These are phyloP conservation scores for Galagoides demidoff DNA, from an alignment of 2,797 vertebrate genomes.

Conservation along the genomic window DNA sequence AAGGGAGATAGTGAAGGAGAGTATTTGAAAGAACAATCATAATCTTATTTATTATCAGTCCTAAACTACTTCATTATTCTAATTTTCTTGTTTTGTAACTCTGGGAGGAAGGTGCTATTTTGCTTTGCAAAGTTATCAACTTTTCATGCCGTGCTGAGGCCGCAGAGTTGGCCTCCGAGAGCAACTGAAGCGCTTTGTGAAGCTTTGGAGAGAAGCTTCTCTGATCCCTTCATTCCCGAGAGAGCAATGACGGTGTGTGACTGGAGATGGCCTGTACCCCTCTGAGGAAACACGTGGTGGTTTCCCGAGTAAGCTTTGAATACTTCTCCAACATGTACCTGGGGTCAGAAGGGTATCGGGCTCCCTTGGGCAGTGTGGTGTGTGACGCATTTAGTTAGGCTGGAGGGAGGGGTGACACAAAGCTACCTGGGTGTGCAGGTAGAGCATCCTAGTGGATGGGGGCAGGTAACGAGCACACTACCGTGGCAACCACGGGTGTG, in stretches of 20 bases:
- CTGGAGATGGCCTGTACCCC: neutral
- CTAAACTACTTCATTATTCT: neutral
- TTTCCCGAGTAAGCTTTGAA: neutral
- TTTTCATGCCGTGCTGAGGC: neutral
- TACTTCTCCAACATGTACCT: neutral
- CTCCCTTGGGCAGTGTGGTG: neutral
- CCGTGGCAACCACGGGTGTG: neutral
- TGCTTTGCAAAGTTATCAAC: neutral
- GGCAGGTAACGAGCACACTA: too few relatives aligned
- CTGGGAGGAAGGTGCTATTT: neutral
- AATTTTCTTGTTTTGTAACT: slow-evolving; percentile 26
- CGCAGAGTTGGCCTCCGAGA: too few relatives aligned
- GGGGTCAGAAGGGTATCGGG: neutral
- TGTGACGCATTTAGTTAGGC: neutral
- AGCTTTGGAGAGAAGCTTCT: neutral
- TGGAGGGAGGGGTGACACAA: neutral
- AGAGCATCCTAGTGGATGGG: neutral
- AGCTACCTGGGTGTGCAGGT: neutral
- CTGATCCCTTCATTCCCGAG: neutral
- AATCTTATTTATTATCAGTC: neutral
- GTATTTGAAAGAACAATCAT: neutral
- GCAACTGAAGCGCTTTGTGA: too few relatives aligned
- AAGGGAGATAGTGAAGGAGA: neutral
- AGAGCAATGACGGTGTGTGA: neutral
- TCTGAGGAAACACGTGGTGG: neutral